Percentiles rank a stretch among this genome's conserved stretches.
Evolutionary conservation across 2,113 vertebrate genomes (phyloP).

Genomic region (Poicephalus meyeri): DNA sequence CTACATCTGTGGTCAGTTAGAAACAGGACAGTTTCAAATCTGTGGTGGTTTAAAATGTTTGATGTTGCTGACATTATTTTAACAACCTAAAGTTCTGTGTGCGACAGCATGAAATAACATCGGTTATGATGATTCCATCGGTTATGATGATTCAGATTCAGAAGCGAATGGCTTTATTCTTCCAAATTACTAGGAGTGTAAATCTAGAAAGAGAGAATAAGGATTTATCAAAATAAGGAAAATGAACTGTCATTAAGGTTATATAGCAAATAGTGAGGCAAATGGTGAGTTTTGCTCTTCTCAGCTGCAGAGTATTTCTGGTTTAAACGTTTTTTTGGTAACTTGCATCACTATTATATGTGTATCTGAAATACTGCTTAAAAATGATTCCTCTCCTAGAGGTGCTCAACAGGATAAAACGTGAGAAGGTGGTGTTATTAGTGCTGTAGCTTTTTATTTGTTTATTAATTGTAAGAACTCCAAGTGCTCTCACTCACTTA

Average conservation of each 20-base stretch:
- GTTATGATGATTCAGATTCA: neutral
- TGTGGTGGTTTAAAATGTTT: neutral
- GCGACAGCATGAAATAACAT: neutral
- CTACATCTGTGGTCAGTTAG: neutral
- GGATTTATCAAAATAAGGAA: neutral
- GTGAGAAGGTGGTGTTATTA: neutral
- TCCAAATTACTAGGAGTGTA: neutral
- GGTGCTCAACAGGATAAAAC: neutral
- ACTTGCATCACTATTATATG: neutral
- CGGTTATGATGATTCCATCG: neutral
- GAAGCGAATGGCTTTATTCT: neutral
- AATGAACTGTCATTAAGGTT: neutral
- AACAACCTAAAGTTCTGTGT: neutral
- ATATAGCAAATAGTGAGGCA: neutral
- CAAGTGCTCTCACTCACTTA: neutral
- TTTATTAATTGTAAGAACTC: neutral
- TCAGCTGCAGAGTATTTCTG: neutral
- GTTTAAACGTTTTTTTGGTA: neutral
- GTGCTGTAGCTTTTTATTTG: constrained; percentile 4
- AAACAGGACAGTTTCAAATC: neutral
- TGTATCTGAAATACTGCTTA: neutral
- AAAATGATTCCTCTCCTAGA: neutral
- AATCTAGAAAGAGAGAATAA: neutral
- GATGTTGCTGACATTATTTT: neutral
- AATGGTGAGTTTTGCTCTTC: neutral